A percentile compares a stretch with the other conserved stretches of the same genome.
phyloP scores from a whole-genome alignment of 2,888 invertebrate genomes.

The Volucella inflata region DNA sequence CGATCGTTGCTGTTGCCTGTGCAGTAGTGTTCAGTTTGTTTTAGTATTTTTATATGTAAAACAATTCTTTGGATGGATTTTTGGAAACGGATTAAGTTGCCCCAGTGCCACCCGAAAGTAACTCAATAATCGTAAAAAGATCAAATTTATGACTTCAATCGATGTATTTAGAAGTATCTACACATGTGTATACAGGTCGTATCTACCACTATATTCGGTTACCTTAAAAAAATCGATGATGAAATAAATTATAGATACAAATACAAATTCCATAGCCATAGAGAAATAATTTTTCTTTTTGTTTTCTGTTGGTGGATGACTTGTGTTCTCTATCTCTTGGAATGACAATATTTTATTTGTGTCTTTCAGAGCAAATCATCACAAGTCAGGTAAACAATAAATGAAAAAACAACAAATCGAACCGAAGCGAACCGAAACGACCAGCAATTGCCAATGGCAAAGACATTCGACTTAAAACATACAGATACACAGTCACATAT shows the following conservation, averaged over 20 bases:
- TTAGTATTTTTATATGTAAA: conserved; percentile 61
- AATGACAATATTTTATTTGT: conserved; percentile 48
- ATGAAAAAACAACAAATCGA: conserved; percentile 20
- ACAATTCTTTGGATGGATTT: conserved; percentile 60
- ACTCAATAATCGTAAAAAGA: conserved; percentile 72
- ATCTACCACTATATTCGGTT: conserved; percentile 62
- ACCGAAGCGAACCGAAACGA: conserved; percentile 22
- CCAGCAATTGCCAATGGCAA: conserved; percentile 45
- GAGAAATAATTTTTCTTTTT: conserved; percentile 31
- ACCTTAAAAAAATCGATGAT: conserved; percentile 57
- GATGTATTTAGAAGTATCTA: conserved; percentile 53
- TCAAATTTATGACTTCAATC: conserved; percentile 70
- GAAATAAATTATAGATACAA: conserved; percentile 69
- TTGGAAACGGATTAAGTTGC: conserved; percentile 58
- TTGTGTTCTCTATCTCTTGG: conserved; percentile 23
- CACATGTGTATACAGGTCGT: neutral
- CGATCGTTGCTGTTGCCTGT: neutral
- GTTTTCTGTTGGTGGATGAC: conserved; percentile 29
- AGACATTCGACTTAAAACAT: neutral
- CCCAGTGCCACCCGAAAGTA: conserved; percentile 72
- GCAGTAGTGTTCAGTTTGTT: too few species aligned
- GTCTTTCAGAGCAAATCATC: neutral
- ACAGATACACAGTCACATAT: conserved; percentile 36
- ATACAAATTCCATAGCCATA: conserved; percentile 22
- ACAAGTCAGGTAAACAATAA: conserved; percentile 40